A percentile compares a stretch with the other conserved stretches of the same genome.
Evolutionary conservation across 2,888 invertebrate species (phyloP).

Genomic region (Tryphoninae sp.): DNA sequence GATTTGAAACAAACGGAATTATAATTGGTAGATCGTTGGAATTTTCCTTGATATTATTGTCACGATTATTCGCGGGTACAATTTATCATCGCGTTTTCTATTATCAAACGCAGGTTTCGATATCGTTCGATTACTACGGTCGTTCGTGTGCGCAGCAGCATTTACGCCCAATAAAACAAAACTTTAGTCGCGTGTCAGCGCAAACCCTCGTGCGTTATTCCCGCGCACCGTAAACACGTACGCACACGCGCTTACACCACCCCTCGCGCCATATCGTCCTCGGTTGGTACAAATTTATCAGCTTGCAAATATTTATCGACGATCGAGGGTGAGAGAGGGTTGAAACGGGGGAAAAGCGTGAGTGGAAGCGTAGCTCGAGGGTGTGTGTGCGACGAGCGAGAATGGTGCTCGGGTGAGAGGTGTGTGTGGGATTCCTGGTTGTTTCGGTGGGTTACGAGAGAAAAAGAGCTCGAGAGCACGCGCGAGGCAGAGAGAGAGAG

Average conservation of each 20-base stretch:
- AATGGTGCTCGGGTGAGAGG: constrained; percentile 15
- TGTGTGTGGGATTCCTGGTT: constrained; percentile 58
- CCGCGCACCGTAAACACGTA: constrained; percentile 49
- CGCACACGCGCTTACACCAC: background rate
- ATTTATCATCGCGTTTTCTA: background rate
- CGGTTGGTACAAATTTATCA: constrained; percentile 50
- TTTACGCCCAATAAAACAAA: constrained; percentile 52
- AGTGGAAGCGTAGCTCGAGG: constrained; percentile 35
- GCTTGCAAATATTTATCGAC: constrained; percentile 59
- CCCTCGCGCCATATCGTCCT: constrained; percentile 9
- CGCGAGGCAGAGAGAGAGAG: constrained; percentile 14
- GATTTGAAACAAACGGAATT: too few species aligned
- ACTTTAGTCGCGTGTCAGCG: constrained; percentile 50
- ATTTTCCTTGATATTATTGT: background rate
- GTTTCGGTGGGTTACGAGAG: constrained; percentile 51
- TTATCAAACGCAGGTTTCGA: background rate
- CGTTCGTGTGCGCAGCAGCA: background rate
- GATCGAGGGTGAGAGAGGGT: constrained; percentile 21
- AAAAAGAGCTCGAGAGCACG: background rate
- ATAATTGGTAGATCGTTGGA: background rate
- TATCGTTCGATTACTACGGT: constrained; percentile 9
- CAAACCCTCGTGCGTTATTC: constrained; percentile 55
- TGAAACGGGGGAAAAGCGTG: constrained; percentile 53
- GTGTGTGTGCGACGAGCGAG: constrained; percentile 57
- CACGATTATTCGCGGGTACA: background rate